Percentiles rank a stretch among this genome's conserved stretches.
These are phyloP conservation scores for Parazoanthus swiftii DNA, from an alignment of 92 coral and sea anemone genomes.

Conservation along the genomic window DNA sequence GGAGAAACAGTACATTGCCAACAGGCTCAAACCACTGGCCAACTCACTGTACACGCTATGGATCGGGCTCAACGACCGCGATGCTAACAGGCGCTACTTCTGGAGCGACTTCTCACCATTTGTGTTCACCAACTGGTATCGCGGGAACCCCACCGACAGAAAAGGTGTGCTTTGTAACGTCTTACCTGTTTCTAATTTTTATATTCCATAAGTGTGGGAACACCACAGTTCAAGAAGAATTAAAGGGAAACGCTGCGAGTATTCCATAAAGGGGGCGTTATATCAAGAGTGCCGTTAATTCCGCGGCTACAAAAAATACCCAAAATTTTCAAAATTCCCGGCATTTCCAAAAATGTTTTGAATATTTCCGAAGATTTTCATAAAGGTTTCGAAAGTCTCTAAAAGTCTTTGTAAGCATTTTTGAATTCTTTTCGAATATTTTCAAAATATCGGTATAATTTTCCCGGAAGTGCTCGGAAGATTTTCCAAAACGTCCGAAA, in stretches of 20 bases:
- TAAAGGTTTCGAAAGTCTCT: no score
- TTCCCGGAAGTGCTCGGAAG: no score
- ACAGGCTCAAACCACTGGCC: conserved; percentile 63
- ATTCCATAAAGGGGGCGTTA: no score
- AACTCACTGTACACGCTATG: conserved; percentile 74
- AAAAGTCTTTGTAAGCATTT: no score
- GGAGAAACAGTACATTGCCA: conserved; percentile 72
- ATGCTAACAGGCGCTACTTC: conserved; percentile 55
- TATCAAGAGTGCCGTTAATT: background rate
- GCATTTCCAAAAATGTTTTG: no score
- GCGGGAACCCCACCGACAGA: conserved; percentile 72
- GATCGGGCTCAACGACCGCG: conserved; percentile 92
- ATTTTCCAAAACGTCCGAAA: no score
- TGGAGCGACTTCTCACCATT: conserved; percentile 90
- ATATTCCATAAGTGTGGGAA: no score
- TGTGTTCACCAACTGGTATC: conserved; percentile 79
- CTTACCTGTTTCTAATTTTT: background rate
- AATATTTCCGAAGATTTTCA: no score
- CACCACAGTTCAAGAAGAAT: no score
- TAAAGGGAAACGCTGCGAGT: no score
- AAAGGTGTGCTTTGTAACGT: conserved; percentile 39
- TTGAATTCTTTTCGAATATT: no score
- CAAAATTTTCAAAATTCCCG: background rate
- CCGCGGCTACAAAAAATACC: background rate
- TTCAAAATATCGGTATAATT: no score